Base-by-base conservation (phyloP, 2,797 vertebrate species). In the Onychomys leucogaster region DNA sequence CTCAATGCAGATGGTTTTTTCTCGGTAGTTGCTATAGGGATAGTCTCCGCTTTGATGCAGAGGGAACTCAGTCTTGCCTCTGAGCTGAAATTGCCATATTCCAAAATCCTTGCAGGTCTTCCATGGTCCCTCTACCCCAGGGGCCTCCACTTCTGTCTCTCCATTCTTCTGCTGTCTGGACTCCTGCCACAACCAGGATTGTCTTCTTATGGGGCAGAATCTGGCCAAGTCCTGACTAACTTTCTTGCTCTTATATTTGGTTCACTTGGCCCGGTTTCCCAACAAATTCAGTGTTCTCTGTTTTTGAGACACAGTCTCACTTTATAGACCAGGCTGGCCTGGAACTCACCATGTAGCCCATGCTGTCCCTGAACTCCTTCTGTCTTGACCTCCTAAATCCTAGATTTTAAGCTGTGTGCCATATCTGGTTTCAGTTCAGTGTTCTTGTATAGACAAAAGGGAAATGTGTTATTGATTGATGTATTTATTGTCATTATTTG, bases 381-480 rank as follows among this genome's bases (percentile, higher is more conserved):
- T n/a, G 13, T 17, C 59, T 90, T 63, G 25, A 14, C 57, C 73
- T 89, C 41, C 43, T n/a, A n/a, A 11, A 1, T 49, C 41, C 41
- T 49, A 13, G 43, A 25, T 65, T 90, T 52, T 37, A 65, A 37
- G 3, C 32, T 27, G 3, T 90, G 8, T 27, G 32, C 88, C 43
- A 19, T 29, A 25, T 52, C 32, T 16, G 19, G 34, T 57, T 78
- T 78, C 34, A 78, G 13, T 61, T 90, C 71, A 41, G 59, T 87
- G 61, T 19, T 91, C 61, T 94, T 76, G 29, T 34, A 52, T 95
- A 11, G 84, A 52, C 27, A 76, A 61, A 13, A 81, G 43, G 73
- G 46, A 96, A 90, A 94, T 92, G 37, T 59, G 27, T 55, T 73
- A 91, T 84, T 93, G 78, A 81, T 75, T 87, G 69, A 43, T 55